Evolutionary conservation across 1,140 invertebrate genomes (phyloP), one percentile per base, ranked within the genome.

Genomic region (Formica selysi): DNA sequence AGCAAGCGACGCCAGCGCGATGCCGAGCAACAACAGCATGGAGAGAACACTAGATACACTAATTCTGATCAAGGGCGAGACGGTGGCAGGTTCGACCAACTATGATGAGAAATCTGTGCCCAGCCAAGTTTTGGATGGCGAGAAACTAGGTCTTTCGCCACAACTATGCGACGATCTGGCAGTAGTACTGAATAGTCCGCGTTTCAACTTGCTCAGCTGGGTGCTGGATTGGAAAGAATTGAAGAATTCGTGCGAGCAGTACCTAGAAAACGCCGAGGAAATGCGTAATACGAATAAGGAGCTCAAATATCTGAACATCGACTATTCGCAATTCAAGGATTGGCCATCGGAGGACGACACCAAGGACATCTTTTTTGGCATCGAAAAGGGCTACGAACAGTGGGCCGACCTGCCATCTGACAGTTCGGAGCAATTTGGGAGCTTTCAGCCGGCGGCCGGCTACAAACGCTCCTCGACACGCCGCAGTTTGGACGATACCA

Each of bases 171-270:
- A 97, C 91, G 96, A 97, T 91, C 89, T 97, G 19, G 95, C 96
- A 4, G 96, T 96, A 2, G 95, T 97, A 65, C 86, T 97, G 11
- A 96, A 95, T 76, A 96, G 96, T 92, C 96, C 96, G 3, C 93
- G 97, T 26, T 96, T 96, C 93, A 96, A 97, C 71, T 95, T 96
- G 86, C 94, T 97, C 22, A 96, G 95, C 84, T 97, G 97, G 97
- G 94, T 95, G 3, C 87, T 96, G 0, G 95, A 96, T 41, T 97
- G 96, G 96, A 92, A 93, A 44, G 95, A 96, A 80, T 92, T 97
- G 44, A 96, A 95, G 65, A 92, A 91, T 32, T 88, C 96, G 10
- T 97, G 96, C 93, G 95, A 96, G 67, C 95, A 95, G 57, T 97
- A 97, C 90, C 88, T 97, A 19, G 94, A 96, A 19, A 96, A 96